A percentile compares a stretch with the other conserved stretches of the same genome.
Evolutionary conservation across 2,797 vertebrate species (phyloP).

Genomic region (Oryzias dopingdopingensis): DNA sequence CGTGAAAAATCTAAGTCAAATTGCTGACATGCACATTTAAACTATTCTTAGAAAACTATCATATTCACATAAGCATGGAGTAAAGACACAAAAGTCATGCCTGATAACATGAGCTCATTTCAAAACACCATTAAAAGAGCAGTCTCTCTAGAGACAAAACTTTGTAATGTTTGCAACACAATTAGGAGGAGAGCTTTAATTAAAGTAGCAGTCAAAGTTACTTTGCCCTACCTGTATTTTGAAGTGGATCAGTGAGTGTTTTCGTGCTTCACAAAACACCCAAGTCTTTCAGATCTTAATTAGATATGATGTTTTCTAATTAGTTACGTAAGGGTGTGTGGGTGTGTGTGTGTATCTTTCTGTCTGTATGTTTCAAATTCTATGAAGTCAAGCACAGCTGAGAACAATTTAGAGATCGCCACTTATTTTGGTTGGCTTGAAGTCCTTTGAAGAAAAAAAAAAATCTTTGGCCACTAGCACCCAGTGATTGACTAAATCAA

Average conservation of each 20-base stretch:
- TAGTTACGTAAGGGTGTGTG: conserved; percentile 6
- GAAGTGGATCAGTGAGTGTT: conserved; percentile 29
- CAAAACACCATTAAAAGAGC: conserved; percentile 11
- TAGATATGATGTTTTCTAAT: conserved; percentile 20
- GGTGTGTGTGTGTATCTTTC: conserved; percentile 1
- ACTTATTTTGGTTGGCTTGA: conserved; percentile 3
- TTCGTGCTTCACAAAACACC: conserved; percentile 21
- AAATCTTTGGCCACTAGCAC: neutral
- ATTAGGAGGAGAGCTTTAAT: conserved; percentile 32
- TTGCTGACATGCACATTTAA: conserved; percentile 8
- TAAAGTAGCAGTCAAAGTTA: conserved; percentile 22
- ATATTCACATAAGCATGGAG: neutral
- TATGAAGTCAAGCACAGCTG: neutral
- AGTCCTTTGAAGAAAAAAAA: neutral
- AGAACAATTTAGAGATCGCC: conserved; percentile 11
- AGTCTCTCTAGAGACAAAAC: conserved; percentile 11
- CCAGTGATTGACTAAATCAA: conserved; percentile 9
- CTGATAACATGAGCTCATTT: neutral
- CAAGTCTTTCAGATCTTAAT: conserved; percentile 27
- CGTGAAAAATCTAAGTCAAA: neutral
- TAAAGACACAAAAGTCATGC: conserved; percentile 6
- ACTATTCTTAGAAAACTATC: conserved; percentile 12
- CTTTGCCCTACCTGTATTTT: conserved; percentile 20
- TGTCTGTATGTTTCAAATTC: conserved; percentile 12
- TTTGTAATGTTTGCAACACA: conserved; percentile 20